Evolutionary conservation across 2,113 vertebrate genomes (phyloP).

Genomic region (Alexandromys fortis): DNA sequence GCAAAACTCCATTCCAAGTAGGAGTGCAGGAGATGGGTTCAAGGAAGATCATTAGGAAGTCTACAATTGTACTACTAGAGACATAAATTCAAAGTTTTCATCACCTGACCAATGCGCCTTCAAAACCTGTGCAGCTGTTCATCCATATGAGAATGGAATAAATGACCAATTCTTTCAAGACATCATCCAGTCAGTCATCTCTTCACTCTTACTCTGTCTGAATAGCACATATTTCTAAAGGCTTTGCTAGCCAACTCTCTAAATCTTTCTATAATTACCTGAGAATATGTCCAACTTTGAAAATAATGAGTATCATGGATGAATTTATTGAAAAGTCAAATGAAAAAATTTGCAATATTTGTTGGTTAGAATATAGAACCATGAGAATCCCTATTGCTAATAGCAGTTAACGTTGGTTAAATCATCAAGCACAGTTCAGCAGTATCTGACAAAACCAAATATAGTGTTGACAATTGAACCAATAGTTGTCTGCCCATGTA

Average conservation of each 20-base stretch:
- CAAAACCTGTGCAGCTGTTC: neutral
- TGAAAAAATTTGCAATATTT: neutral
- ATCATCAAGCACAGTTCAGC: neutral
- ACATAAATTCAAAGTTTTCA: neutral
- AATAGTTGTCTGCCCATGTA: neutral
- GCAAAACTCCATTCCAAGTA: neutral
- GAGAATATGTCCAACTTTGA: neutral
- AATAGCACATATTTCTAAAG: neutral
- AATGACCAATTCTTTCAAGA: neutral
- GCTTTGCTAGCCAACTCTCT: neutral
- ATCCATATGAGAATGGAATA: neutral
- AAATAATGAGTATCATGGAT: neutral
- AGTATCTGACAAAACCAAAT: neutral
- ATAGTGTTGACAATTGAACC: neutral
- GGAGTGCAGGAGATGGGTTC: neutral
- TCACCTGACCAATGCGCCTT: neutral
- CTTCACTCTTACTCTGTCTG: fast-evolving
- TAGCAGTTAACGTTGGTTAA: neutral
- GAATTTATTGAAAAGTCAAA: neutral
- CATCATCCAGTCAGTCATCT: neutral
- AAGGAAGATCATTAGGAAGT: neutral
- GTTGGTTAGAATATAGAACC: neutral
- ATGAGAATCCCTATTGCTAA: neutral
- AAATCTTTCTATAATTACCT: neutral
- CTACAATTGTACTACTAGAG: neutral